Percentiles rank a stretch among this genome's conserved stretches.
phyloP scores from a whole-genome alignment of 2,113 vertebrate species.

The Anseranas semipalmata region DNA sequence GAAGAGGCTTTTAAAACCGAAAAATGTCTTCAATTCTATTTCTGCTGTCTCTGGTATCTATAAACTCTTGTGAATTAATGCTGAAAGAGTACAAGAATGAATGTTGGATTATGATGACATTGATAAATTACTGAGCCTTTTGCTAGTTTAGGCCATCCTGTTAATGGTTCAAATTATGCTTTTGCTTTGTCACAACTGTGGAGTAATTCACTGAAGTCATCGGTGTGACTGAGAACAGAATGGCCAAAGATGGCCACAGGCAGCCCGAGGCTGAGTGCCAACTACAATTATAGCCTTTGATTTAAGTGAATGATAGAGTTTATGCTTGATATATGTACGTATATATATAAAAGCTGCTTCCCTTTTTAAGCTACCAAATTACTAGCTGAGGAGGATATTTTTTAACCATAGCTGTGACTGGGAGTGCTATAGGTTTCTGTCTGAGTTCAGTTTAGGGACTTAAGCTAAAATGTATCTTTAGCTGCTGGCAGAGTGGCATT shows the following conservation, averaged over 20 bases:
- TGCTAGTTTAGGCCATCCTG: background rate
- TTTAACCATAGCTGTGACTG: background rate
- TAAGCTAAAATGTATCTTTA: background rate
- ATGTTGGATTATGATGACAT: background rate
- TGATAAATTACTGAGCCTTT: background rate
- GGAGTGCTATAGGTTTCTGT: background rate
- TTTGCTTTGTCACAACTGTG: background rate
- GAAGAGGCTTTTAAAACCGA: background rate
- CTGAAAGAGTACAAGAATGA: background rate
- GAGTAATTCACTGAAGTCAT: background rate
- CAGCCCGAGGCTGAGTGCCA: background rate
- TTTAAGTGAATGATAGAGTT: constrained; percentile 10
- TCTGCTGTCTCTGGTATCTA: background rate
- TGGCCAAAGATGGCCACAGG: background rate
- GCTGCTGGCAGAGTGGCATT: background rate
- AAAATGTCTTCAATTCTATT: background rate
- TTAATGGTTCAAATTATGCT: background rate
- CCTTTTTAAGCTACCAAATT: constrained; percentile 25
- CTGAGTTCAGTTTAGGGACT: background rate
- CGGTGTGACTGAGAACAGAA: background rate
- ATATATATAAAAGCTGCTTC: background rate
- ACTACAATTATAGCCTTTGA: constrained; percentile 20
- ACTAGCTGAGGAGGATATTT: background rate
- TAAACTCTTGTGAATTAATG: background rate
- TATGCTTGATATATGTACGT: background rate